phyloP scores from a whole-genome alignment of 2,113 vertebrate species.

The Tringa solitaria region DNA sequence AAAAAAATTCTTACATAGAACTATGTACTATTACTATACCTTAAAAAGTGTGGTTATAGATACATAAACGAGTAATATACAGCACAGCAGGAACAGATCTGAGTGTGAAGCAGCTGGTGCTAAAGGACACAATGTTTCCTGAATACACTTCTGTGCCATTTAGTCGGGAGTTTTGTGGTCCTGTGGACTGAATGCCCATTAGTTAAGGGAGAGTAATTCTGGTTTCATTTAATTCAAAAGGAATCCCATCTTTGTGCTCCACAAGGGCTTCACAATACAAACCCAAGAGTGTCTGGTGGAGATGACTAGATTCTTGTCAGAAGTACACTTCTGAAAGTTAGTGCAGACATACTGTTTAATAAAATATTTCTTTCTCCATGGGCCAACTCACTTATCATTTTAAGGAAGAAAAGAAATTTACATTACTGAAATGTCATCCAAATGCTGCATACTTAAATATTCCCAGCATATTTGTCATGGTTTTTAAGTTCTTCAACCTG shows the following conservation, averaged over 20 bases:
- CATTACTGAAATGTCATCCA: neutral
- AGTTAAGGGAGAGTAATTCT: neutral
- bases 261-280: neutral
- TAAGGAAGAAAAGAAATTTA: neutral
- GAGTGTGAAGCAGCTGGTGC: neutral
- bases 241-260: neutral
- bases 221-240: neutral
- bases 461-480: neutral
- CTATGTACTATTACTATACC: neutral
- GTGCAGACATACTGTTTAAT: neutral
- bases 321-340: neutral
- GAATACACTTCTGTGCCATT: rapidly evolving
- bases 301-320: neutral
- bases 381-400: neutral
- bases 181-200: neutral
- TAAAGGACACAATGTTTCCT: neutral
- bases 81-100: neutral
- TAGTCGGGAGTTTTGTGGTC: neutral
- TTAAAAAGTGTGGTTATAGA: neutral
- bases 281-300: neutral
- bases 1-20: neutral
- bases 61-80: neutral
- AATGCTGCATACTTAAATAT: neutral
- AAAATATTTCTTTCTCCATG: neutral
- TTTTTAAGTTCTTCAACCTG: neutral